Conservation (phyloP, 2,113 vertebrate species). For the Agapornis roseicollis region DNA sequence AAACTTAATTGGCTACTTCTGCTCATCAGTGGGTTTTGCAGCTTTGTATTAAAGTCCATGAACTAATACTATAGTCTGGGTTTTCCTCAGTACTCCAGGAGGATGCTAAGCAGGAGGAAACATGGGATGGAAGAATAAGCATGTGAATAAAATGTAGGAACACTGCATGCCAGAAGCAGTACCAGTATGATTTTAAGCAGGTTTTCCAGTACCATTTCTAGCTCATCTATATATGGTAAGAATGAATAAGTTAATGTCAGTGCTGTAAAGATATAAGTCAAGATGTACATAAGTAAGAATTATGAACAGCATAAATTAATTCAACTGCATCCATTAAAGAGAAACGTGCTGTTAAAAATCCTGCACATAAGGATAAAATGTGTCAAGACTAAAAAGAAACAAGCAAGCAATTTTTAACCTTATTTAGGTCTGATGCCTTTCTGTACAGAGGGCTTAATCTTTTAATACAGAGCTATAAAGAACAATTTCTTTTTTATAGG, state of each 20-base stretch:
- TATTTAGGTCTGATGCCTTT: slow-evolving; percentile 35
- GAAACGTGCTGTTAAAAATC: slow-evolving; percentile 21
- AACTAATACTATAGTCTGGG: background rate
- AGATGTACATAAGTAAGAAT: background rate
- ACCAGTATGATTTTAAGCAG: background rate
- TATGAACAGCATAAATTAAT: background rate
- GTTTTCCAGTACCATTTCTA: background rate
- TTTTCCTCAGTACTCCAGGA: background rate
- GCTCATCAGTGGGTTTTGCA: background rate
- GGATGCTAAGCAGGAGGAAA: background rate
- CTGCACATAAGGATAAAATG: background rate
- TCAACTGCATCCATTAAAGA: background rate
- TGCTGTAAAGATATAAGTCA: background rate
- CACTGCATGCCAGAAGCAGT: background rate
- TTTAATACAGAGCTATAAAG: slow-evolving; percentile 18
- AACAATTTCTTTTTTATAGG: slow-evolving; percentile 44
- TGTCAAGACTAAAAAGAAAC: slow-evolving; percentile 24
- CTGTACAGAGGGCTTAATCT: slow-evolving; percentile 22
- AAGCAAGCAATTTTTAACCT: slow-evolving; percentile 22
- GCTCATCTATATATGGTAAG: background rate
- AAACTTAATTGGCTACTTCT: background rate
- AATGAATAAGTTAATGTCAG: background rate
- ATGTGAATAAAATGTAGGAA: background rate
- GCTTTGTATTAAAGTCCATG: background rate
- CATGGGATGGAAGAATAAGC: background rate